These are phyloP conservation scores for Crossocerus cetratus DNA, from an alignment of 2,888 invertebrate genomes.

Conservation along the genomic window DNA sequence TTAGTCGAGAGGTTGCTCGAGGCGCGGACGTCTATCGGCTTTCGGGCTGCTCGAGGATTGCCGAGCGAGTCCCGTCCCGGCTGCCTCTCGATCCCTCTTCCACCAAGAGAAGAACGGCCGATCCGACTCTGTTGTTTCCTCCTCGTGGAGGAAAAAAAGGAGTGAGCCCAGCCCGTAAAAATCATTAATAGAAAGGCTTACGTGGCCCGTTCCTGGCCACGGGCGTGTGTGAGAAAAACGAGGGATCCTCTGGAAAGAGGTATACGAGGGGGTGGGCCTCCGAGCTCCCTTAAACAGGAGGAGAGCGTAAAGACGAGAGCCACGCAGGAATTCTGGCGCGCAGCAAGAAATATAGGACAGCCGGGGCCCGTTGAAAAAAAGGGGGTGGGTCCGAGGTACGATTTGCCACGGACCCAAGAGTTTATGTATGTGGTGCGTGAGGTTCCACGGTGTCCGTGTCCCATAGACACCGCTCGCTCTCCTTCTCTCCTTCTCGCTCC, in stretches of 20 bases:
- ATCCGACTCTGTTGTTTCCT: constrained; percentile 45
- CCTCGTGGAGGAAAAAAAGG: constrained; percentile 52
- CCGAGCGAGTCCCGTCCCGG: constrained; percentile 13
- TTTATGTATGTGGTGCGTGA: constrained; percentile 49
- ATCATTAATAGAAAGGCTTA: constrained; percentile 67
- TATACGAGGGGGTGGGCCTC: constrained; percentile 33
- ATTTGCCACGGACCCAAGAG: constrained; percentile 68
- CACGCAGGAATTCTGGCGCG: constrained; percentile 59
- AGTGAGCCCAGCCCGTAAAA: constrained; percentile 57
- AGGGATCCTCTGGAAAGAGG: constrained; percentile 3
- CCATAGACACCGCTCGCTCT: constrained; percentile 29
- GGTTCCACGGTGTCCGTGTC: constrained; percentile 45
- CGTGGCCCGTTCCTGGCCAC: constrained; percentile 39
- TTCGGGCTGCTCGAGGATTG: not conserved
- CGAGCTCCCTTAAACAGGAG: constrained; percentile 48
- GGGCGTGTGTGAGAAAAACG: constrained; percentile 43
- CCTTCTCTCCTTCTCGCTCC: not conserved
- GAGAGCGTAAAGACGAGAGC: constrained; percentile 60
- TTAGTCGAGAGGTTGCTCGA: constrained; percentile 36
- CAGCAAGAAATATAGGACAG: constrained; percentile 64
- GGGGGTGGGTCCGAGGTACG: constrained; percentile 64
- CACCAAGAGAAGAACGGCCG: constrained; percentile 12
- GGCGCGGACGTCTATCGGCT: not conserved
- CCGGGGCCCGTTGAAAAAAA: constrained; percentile 61
- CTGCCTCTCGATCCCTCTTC: constrained; percentile 19